phyloP scores from a whole-genome alignment of 2,888 invertebrate species.

The Sphecodes monilicornis region DNA sequence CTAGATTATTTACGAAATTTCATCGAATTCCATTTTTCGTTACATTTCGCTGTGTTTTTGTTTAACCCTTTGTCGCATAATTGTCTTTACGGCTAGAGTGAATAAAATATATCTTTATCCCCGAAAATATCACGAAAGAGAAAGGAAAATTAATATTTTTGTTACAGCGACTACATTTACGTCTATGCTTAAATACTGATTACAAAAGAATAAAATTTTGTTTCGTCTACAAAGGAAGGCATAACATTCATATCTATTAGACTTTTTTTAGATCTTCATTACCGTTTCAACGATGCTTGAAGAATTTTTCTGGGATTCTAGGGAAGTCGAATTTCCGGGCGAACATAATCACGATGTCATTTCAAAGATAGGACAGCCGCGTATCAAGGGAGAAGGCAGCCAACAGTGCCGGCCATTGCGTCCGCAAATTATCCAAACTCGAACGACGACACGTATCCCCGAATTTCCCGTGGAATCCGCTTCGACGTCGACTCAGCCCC shows the following conservation, averaged over 20 bases:
- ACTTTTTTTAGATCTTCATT: too few species aligned
- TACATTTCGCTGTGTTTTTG: background rate
- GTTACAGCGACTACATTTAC: too few species aligned
- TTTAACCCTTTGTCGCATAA: too few species aligned
- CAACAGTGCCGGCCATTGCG: background rate
- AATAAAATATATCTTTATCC: too few species aligned
- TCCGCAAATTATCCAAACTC: conserved; percentile 6
- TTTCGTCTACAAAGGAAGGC: too few species aligned
- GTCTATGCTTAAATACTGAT: too few species aligned
- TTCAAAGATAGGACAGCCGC: background rate
- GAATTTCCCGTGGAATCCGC: conserved; percentile 1
- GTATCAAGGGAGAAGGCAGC: background rate
- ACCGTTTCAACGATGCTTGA: background rate
- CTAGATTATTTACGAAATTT: background rate
- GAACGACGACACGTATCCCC: conserved; percentile 4
- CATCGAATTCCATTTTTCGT: background rate
- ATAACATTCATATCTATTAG: too few species aligned
- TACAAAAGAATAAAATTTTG: too few species aligned
- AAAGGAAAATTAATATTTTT: too few species aligned
- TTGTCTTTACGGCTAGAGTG: too few species aligned
- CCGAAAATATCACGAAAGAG: too few species aligned
- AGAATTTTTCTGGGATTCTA: background rate
- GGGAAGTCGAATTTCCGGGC: background rate
- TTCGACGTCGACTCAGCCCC: conserved; percentile 28
- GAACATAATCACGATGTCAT: background rate